These are phyloP conservation scores for Arvicola amphibius DNA, from an alignment of 2,797 vertebrate species.

Conservation along the genomic window DNA sequence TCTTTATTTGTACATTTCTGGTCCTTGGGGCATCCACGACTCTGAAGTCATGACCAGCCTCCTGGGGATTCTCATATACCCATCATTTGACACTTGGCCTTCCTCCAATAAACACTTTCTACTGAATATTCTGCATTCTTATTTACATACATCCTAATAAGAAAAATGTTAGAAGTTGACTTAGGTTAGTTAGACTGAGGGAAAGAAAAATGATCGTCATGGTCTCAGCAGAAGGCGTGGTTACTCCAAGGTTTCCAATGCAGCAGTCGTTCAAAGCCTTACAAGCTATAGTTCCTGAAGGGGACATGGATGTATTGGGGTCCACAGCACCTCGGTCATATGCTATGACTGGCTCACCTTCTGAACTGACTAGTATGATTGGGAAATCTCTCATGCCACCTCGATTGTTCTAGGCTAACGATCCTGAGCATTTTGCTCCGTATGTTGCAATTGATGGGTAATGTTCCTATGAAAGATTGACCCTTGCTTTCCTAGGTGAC, in stretches of 20 bases:
- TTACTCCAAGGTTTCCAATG: not conserved
- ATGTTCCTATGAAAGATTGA: not conserved
- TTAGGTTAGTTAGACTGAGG: not conserved
- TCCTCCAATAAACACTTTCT: not conserved
- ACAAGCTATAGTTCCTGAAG: not conserved
- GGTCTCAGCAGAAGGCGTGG: not conserved
- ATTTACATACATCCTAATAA: not conserved
- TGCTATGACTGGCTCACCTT: not conserved
- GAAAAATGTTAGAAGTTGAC: not conserved
- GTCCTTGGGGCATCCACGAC: not conserved
- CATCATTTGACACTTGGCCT: not conserved
- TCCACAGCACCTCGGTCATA: not conserved
- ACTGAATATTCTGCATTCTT: not conserved
- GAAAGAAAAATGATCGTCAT: not conserved
- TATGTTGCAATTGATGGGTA: not conserved
- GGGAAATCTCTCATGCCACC: not conserved
- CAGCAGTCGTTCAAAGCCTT: not conserved
- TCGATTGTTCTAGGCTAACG: not conserved
- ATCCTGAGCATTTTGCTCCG: not conserved
- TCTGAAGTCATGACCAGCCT: not conserved
- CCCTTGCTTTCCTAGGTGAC: not conserved
- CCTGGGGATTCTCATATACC: too few species aligned
- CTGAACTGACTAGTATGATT: not conserved
- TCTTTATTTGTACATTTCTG: not conserved
- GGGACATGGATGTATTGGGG: not conserved